Base-by-base conservation (phyloP, 2,888 invertebrate genomes). In the Idaea straminata region DNA sequence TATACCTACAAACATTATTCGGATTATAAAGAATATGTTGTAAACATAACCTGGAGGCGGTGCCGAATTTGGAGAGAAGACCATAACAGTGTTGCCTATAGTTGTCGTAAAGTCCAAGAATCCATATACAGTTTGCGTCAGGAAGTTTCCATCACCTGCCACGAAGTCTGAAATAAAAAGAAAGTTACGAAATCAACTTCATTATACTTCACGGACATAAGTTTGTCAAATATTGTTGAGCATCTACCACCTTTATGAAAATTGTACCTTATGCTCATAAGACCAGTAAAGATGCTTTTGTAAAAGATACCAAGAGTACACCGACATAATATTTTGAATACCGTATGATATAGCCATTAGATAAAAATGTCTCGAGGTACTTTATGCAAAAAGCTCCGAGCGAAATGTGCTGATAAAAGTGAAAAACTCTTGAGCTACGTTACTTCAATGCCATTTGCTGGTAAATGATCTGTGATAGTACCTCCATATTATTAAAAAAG, bases 41-140 rank as follows among this genome's bases (percentile, higher is more conserved):
- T 25, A 63, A 73, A 74, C 78, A 75, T 83, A 85, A 96, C 96
- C 96, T 92, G 95, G 93, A 83, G 95, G 88, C 34, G 96, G 95
- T 35, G 95, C 95, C 77, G 97, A 97, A 77, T 97, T 96, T 0
- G 98, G 98, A 0, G 98, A 98, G 87, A 98, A 98, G 57, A 98
- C 96, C 97, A 98, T 98, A 64, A 98, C 96, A 15, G 98, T 98
- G 85, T 98, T 97, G 70, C 97, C 98, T 79, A 98, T 97, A 4
- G 98, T 98, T 0, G 98, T 98, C 63, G 98, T 97, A 87, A 98
- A 98, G 89, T 98, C 98, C 74, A 98, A 92, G 88, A 98, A 98
- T 64, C 98, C 98, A 81, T 98, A 98, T 62, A 98, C 98, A 0
- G 98, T 98, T 89, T 98, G 98, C 25, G 98, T 98, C 71, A 96